Percentiles rank a stretch among this genome's conserved stretches.
Conservation (phyloP, 23 tunicate genomes). For the Trididemnum clinides region DNA sequence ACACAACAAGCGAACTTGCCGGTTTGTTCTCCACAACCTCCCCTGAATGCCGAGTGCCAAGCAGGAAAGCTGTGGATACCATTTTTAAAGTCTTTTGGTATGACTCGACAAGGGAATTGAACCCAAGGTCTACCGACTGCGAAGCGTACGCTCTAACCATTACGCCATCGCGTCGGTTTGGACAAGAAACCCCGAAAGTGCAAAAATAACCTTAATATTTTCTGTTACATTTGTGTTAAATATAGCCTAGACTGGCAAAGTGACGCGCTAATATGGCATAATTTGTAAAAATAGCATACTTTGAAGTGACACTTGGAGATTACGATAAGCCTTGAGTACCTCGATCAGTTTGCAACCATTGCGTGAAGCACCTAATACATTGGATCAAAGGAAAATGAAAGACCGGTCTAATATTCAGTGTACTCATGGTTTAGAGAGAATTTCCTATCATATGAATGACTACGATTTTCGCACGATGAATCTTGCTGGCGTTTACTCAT, state of each 20-base stretch:
- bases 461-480: slow-evolving; percentile 9
- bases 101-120: too few relatives aligned
- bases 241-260: slow-evolving; percentile 9
- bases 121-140: too few relatives aligned
- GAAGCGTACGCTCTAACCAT: too few relatives aligned
- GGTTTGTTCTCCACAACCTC: too few relatives aligned
- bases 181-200: neutral
- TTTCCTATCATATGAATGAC: neutral
- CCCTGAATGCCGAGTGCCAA: too few relatives aligned
- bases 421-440: slow-evolving; percentile 19
- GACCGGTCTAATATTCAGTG: neutral
- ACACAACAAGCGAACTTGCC: too few relatives aligned
- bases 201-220: slow-evolving; percentile 6
- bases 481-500: neutral
- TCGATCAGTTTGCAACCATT: neutral
- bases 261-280: neutral
- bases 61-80: too few relatives aligned
- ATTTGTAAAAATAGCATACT: neutral
- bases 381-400: slow-evolving; percentile 6
- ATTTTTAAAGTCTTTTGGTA: too few relatives aligned
- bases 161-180: neutral
- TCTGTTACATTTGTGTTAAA: slow-evolving; percentile 3
- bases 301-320: too few relatives aligned
- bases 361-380: neutral
- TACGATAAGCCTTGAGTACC: slow-evolving; percentile 23